A percentile compares a stretch with the other conserved stretches of the same genome.
These are phyloP conservation scores for Setophaga coronata DNA, from an alignment of 2,113 vertebrate species.

Conservation along the genomic window DNA sequence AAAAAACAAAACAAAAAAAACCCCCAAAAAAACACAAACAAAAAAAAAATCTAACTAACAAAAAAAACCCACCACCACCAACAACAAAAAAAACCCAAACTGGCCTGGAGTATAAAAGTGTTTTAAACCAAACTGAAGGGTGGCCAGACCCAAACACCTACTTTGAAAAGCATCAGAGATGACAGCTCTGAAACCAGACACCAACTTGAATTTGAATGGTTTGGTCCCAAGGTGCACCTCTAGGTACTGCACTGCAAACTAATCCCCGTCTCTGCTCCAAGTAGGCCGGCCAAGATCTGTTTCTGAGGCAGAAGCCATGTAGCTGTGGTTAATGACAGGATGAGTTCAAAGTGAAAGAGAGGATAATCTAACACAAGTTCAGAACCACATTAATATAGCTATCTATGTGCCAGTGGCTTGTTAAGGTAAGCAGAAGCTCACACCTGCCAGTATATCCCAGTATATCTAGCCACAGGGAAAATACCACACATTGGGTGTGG, in stretches of 20 bases:
- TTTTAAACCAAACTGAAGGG: neutral
- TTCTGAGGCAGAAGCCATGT: neutral
- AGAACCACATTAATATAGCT: neutral
- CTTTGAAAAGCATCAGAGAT: neutral
- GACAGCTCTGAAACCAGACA: neutral
- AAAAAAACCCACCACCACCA: neutral
- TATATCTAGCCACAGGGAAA: neutral
- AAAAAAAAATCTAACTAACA: neutral
- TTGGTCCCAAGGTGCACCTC: neutral
- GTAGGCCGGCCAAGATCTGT: neutral
- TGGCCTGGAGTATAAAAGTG: neutral
- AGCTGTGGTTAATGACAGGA: neutral
- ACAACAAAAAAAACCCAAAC: neutral
- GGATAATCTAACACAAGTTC: neutral
- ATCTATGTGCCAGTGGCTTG: neutral
- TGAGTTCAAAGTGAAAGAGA: neutral
- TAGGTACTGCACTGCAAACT: neutral
- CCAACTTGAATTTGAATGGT: neutral
- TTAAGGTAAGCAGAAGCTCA: neutral
- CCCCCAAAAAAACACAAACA: neutral
- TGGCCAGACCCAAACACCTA: neutral
- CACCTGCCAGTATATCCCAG: neutral
- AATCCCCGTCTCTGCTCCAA: rapidly evolving
- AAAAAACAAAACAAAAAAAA: neutral
- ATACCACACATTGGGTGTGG: rapidly evolving